Evolutionary conservation across 1,140 invertebrate genomes (phyloP).

Genomic region (Diploscapter pachys): DNA sequence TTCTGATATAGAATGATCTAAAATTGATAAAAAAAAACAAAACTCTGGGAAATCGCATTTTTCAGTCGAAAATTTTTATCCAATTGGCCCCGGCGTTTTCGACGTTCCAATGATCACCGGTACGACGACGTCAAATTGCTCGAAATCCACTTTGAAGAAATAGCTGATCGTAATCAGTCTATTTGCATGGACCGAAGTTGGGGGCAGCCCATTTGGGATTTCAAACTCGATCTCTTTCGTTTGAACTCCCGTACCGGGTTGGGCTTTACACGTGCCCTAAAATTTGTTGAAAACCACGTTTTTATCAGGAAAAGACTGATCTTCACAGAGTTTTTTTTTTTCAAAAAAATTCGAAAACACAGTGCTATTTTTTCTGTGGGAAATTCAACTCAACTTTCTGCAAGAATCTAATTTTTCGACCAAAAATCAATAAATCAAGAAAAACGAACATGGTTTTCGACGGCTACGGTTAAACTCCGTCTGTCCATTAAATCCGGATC

Average conservation of each 20-base stretch:
- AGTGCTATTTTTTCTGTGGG: not conserved
- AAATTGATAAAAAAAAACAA: too few species aligned
- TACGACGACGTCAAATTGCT: conserved; percentile 40
- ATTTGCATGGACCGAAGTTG: conserved; percentile 40
- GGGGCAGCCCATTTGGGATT: conserved; percentile 31
- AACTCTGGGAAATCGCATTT: too few species aligned
- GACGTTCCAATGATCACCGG: conserved; percentile 37
- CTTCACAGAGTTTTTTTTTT: not conserved
- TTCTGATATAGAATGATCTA: too few species aligned
- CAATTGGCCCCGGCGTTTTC: conserved; percentile 23
- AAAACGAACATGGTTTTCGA: conserved; percentile 33
- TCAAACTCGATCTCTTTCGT: conserved; percentile 40
- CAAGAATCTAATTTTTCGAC: not conserved
- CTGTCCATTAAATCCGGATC: conserved; percentile 37
- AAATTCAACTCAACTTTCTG: not conserved
- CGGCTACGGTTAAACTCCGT: conserved; percentile 33
- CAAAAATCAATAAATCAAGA: not conserved
- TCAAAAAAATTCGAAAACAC: not conserved
- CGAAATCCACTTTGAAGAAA: conserved; percentile 43
- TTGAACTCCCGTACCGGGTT: conserved; percentile 27
- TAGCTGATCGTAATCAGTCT: conserved; percentile 40
- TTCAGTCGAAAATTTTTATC: too few species aligned
- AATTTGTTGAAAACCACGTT: conserved; percentile 10
- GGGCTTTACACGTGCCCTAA: conserved; percentile 38
- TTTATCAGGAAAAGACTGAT: not conserved